Conservation (phyloP, 2,113 vertebrate species). For the Lepidothrix coronata region DNA sequence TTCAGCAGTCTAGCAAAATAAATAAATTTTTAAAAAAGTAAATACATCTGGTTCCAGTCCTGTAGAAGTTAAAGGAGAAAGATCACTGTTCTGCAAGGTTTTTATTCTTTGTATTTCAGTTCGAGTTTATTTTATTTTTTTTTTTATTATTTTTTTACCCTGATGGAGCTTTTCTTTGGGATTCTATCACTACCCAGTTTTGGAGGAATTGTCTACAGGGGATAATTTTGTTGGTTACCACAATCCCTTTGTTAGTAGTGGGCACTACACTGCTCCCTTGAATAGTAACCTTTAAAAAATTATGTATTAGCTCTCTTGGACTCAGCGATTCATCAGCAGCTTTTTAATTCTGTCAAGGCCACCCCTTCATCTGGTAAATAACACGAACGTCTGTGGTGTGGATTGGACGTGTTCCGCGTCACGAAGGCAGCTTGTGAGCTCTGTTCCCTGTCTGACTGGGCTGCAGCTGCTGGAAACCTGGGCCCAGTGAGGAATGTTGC, state of each 20-base stretch:
- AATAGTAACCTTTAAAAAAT: not conserved
- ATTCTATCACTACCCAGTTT: not conserved
- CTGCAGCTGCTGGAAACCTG: not conserved
- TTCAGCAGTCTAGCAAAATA: not conserved
- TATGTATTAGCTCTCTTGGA: not conserved
- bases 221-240: not conserved
- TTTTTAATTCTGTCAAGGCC: not conserved
- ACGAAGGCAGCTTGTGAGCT: accelerated
- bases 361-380: not conserved
- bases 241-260: not conserved
- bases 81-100: not conserved
- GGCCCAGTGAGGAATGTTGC: not conserved
- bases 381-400: accelerated
- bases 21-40: not conserved
- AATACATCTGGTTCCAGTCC: not conserved
- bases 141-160: not conserved
- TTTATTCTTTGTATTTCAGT: not conserved
- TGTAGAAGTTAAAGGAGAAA: not conserved
- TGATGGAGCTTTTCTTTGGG: not conserved
- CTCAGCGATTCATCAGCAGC: not conserved
- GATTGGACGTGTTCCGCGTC: accelerated
- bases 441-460: not conserved
- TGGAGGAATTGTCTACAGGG: not conserved
- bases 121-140: not conserved
- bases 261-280: not conserved